A percentile compares a stretch with the other conserved stretches of the same genome.
Conservation (phyloP, 2,113 vertebrate species). For the Phyllostomus hastatus region DNA sequence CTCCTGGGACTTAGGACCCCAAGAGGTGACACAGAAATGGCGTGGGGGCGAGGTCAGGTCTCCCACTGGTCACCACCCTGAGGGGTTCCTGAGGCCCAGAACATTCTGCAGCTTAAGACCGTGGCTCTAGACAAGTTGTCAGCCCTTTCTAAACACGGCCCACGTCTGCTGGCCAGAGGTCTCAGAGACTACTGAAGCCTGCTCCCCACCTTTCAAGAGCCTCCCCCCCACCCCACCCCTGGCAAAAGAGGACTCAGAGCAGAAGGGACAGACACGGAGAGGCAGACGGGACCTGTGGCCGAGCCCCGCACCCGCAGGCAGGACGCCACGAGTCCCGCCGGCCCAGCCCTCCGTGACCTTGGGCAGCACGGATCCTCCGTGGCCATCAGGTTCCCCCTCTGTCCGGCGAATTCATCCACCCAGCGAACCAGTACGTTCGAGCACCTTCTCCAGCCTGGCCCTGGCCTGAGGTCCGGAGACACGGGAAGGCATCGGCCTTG, state of each 20-base stretch:
- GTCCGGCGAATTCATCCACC: neutral
- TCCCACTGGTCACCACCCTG: neutral
- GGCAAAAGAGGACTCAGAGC: neutral
- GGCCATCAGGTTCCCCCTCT: neutral
- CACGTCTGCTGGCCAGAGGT: neutral
- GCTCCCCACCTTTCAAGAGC: neutral
- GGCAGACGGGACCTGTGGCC: too few species aligned
- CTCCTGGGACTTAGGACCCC: neutral
- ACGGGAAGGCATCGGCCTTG: constrained; percentile 17
- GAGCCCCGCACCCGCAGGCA: neutral
- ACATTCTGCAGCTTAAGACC: neutral
- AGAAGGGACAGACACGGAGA: neutral
- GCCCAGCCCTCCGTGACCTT: constrained; percentile 40
- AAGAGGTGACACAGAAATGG: neutral
- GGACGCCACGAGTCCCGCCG: neutral
- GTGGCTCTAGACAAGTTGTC: neutral
- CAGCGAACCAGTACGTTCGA: neutral
- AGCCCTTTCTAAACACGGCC: neutral
- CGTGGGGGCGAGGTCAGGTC: neutral
- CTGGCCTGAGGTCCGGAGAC: constrained; percentile 19
- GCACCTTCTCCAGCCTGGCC: neutral
- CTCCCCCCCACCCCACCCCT: too few species aligned
- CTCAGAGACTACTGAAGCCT: neutral
- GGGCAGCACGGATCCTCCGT: neutral
- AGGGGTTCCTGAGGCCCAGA: neutral